phyloP scores from a whole-genome alignment of 2,888 invertebrate species.

The Parnassius orleans region DNA sequence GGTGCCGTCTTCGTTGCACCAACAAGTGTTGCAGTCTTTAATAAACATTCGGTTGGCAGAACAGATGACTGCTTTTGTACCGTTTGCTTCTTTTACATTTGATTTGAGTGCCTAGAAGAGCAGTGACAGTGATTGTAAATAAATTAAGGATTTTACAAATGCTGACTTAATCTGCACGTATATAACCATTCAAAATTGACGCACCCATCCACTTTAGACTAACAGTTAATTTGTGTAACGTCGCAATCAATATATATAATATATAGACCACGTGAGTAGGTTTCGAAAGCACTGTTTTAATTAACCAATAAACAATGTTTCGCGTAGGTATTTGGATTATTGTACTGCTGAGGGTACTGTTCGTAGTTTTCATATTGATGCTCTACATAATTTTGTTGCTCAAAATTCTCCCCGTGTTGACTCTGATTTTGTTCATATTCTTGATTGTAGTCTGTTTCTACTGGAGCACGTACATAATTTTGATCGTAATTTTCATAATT shows the following conservation, averaged over 20 bases:
- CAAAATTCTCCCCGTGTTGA: constrained; percentile 45
- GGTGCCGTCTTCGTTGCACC: constrained; percentile 75
- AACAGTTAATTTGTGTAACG: too few species aligned
- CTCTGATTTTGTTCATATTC: constrained; percentile 41
- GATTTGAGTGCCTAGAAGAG: constrained; percentile 40
- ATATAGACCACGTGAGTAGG: too few species aligned
- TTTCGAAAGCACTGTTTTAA: too few species aligned
- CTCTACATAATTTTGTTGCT: constrained; percentile 51
- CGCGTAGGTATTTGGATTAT: constrained; percentile 46
- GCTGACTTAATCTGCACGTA: too few species aligned
- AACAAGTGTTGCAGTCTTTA: constrained; percentile 74
- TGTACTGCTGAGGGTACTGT: constrained; percentile 53
- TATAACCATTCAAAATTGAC: too few species aligned
- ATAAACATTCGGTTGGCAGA: constrained; percentile 71
- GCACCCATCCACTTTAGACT: too few species aligned
- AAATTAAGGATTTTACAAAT: too few species aligned
- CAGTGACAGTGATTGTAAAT: not conserved
- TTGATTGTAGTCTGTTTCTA: constrained; percentile 40
- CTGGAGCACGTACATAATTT: constrained; percentile 45
- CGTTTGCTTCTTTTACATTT: constrained; percentile 29
- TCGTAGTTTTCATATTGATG: constrained; percentile 60
- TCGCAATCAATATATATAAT: too few species aligned
- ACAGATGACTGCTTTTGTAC: constrained; percentile 54
- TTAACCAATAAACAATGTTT: too few species aligned
- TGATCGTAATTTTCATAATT: constrained; percentile 47